Conservation (phyloP, 2,888 invertebrate species). For the Coenonympha glycerion region DNA sequence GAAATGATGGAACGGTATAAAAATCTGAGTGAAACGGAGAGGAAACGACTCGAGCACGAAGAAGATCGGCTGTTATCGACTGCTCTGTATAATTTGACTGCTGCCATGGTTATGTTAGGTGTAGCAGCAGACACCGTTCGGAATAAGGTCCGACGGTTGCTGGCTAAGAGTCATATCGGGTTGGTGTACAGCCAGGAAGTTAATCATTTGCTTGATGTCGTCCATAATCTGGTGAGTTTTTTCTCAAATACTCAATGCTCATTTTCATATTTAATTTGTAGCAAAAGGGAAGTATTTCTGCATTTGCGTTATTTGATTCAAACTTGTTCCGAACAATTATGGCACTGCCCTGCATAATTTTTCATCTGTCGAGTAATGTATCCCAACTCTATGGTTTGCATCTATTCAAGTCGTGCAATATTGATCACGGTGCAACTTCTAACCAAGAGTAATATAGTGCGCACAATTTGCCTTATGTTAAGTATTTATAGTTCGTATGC, state of each 20-base stretch:
- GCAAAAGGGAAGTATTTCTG: too few species aligned
- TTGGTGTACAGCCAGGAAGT: conserved; percentile 98
- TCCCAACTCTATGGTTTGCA: too few species aligned
- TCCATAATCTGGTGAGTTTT: conserved; percentile 89
- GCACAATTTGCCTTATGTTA: too few species aligned
- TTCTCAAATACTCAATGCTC: background rate
- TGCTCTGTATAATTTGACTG: conserved; percentile 96
- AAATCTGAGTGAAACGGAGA: conserved; percentile 91
- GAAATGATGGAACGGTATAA: conserved; percentile 99
- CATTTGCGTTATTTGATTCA: too few species aligned
- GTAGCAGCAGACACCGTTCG: conserved; percentile 89
- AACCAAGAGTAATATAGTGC: too few species aligned
- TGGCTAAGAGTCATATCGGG: conserved; percentile 99
- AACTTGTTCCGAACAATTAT: too few species aligned
- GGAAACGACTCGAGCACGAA: conserved; percentile 97
- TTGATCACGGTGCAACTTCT: too few species aligned
- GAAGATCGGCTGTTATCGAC: conserved; percentile 97
- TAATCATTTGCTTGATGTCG: conserved; percentile 95
- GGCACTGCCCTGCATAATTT: too few species aligned
- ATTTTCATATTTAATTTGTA: too few species aligned
- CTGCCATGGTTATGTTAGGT: conserved; percentile 94
- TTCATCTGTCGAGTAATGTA: too few species aligned
- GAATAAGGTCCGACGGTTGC: conserved; percentile 89
- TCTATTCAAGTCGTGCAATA: too few species aligned
- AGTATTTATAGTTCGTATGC: too few species aligned